phyloP scores from a whole-genome alignment of 2,113 vertebrate species.

The Melanerpes aurifrons region DNA sequence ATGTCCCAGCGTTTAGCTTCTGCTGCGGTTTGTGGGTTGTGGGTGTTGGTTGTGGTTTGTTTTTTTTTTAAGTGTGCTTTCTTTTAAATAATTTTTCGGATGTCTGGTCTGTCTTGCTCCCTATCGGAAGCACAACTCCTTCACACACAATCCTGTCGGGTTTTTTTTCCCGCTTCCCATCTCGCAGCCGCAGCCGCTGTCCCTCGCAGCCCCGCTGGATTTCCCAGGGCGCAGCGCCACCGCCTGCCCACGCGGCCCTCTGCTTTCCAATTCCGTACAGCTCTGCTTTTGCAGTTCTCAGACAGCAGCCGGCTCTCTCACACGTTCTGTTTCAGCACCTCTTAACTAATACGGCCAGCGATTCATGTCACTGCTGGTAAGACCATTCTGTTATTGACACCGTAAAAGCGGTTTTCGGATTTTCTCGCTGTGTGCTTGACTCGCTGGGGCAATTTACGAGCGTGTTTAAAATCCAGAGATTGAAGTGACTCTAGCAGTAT shows the following conservation, averaged over 20 bases:
- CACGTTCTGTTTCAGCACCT: accelerated
- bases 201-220: background rate
- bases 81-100: background rate
- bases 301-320: accelerated
- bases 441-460: accelerated
- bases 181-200: accelerated
- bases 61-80: background rate
- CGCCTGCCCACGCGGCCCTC: background rate
- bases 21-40: too few species aligned
- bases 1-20: background rate
- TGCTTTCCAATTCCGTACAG: accelerated
- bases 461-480: background rate
- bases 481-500: accelerated
- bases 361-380: accelerated
- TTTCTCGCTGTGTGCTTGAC: background rate
- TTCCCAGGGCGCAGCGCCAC: conserved; percentile 41
- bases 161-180: accelerated
- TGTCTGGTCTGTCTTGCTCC: background rate
- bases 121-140: too few species aligned
- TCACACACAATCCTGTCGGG: background rate
- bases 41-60: too few species aligned
- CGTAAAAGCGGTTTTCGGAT: accelerated
- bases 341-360: accelerated
- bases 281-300: accelerated
- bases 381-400: accelerated